phyloP scores from a whole-genome alignment of 2,113 vertebrate genomes.

The Etia nguti region DNA sequence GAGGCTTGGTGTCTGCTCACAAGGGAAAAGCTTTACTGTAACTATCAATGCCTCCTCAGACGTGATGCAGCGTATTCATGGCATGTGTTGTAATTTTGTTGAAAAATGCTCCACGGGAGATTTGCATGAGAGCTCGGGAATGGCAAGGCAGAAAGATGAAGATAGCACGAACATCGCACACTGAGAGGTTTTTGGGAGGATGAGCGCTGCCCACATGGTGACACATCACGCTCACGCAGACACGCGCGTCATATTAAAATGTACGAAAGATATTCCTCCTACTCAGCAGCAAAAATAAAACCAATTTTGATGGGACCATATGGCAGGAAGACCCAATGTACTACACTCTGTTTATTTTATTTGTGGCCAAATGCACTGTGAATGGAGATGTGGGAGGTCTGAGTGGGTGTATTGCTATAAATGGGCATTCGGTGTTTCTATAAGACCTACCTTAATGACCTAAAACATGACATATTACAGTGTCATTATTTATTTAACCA shows the following conservation, averaged over 20 bases:
- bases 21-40: neutral
- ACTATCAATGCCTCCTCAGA: neutral
- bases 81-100: neutral
- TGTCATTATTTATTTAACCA: neutral
- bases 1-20: neutral
- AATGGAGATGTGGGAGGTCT: neutral
- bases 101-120: neutral
- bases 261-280: conserved; percentile 14
- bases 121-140: neutral
- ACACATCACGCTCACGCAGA: conserved; percentile 8
- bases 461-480: neutral
- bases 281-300: conserved; percentile 30
- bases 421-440: neutral
- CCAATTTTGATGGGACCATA: neutral
- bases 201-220: conserved; percentile 15
- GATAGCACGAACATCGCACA: neutral
- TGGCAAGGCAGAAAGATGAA: neutral
- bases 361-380: neutral
- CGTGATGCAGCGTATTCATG: neutral
- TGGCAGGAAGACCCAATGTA: conserved; percentile 11
- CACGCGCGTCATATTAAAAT: neutral
- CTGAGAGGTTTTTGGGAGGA: neutral
- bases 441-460: neutral
- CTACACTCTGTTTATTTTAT: neutral
- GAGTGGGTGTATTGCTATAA: neutral